Base-by-base conservation (phyloP, 2,113 vertebrate genomes). In the Henicopernis longicauda region DNA sequence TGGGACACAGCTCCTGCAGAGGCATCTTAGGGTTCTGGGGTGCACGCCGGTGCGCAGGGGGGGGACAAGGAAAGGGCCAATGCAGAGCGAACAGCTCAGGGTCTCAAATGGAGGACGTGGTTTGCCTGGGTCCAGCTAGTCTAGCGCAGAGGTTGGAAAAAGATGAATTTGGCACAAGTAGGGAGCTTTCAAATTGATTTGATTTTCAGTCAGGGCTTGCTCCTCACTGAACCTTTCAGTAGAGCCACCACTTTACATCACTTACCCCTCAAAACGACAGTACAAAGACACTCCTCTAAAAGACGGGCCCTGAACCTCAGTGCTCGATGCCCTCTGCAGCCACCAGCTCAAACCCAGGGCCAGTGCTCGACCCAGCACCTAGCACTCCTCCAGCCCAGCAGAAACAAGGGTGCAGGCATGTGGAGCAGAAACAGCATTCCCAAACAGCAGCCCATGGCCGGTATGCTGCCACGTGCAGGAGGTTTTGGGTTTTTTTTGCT, bases 41-140 rank as follows among this genome's bases (percentile, higher is more conserved):
- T 6, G 36, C 31, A 4, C 10, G 8, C 34, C 1, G 47, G 17
- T 17, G 32, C 10, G 10, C 17, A 3, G 4, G 62, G 71, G 12
- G 34, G 36, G 25, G 17, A n/a, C 22, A 5, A 50, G 45, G 79
- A 13, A 19, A 16, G 62, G 45, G 45, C 34, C 29, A 8, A 8
- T 0, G 26, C 9, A 0, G 0, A 5, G 38, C 10, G 16, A 81
- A 29, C 2, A 34, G 84, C 67, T 11, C 36, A 0, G 16, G 50
- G 58, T 14, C 50, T 25, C 11, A 4, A 2, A 11, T 3, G 10
- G 5, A 47, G 71, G 42, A 65, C 13, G n/a, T 12, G 55, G 8
- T 10, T 22, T 13, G 42, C 26, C 57, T 8, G 52, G 4, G 57
- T 9, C 27, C 36, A 11, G 45, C 36, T 6, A 3, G 36, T 2